Evolutionary conservation across 2,797 vertebrate genomes (phyloP).

Genomic region (Epinephelus malabaricus): DNA sequence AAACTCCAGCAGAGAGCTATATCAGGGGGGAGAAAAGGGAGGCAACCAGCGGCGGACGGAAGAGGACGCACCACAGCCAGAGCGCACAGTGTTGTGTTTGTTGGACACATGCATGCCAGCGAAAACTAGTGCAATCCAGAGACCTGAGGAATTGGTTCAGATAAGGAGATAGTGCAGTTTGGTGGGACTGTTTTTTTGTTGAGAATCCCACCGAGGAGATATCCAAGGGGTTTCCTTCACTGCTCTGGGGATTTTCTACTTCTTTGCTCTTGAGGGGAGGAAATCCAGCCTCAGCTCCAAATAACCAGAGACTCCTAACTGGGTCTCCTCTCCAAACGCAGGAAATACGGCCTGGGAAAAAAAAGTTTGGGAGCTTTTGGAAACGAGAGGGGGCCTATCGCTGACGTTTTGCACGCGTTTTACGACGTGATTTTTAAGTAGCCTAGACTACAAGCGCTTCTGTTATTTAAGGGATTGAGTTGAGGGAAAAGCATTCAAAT

Average conservation of each 20-base stretch:
- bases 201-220: slow-evolving; percentile 49
- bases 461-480: slow-evolving; percentile 11
- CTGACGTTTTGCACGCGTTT: slow-evolving; percentile 66
- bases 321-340: slow-evolving; percentile 76
- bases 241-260: slow-evolving; percentile 62
- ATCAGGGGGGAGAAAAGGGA: slow-evolving; percentile 60
- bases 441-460: neutral
- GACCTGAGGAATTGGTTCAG: slow-evolving; percentile 53
- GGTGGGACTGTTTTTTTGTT: slow-evolving; percentile 11
- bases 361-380: slow-evolving; percentile 81
- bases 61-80: slow-evolving; percentile 76
- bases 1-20: slow-evolving; percentile 49
- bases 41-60: slow-evolving; percentile 78
- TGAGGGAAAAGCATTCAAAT: slow-evolving; percentile 19
- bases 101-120: slow-evolving; percentile 76
- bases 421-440: slow-evolving; percentile 40
- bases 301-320: slow-evolving; percentile 75
- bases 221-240: slow-evolving; percentile 38
- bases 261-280: slow-evolving; percentile 64
- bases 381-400: slow-evolving; percentile 64
- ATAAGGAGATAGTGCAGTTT: slow-evolving; percentile 46
- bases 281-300: slow-evolving; percentile 77
- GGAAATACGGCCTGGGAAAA: slow-evolving; percentile 81
- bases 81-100: slow-evolving; percentile 73
- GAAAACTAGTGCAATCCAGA: slow-evolving; percentile 65